Conservation (phyloP, 92 coral and sea anemone species). For the Pocillopora meandrina region DNA sequence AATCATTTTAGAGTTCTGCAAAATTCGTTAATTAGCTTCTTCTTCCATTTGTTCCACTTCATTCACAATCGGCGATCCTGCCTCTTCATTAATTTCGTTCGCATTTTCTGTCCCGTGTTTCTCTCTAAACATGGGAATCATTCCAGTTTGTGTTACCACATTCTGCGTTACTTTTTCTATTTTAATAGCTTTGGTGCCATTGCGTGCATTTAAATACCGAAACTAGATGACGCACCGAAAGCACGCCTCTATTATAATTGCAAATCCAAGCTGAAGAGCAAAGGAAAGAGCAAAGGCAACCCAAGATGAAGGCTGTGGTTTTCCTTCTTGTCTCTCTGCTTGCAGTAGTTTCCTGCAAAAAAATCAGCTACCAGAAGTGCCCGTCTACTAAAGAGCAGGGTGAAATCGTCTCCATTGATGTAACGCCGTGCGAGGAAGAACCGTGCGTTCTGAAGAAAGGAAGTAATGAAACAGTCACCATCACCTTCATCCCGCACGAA, state of each 20-base stretch:
- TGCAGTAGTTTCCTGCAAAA: constrained; percentile 7
- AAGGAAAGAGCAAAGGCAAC: no score
- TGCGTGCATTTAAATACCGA: no score
- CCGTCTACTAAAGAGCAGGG: constrained; percentile 11
- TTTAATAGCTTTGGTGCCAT: no score
- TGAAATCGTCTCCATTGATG: constrained; percentile 53
- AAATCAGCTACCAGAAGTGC: constrained; percentile 13
- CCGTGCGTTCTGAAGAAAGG: constrained; percentile 77
- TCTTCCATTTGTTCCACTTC: constrained; percentile 74
- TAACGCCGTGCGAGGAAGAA: constrained; percentile 67
- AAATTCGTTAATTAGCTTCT: neutral
- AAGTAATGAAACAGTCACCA: constrained; percentile 52
- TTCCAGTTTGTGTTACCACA: no score
- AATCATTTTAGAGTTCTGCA: neutral
- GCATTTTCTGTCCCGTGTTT: constrained; percentile 21
- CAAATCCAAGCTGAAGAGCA: no score
- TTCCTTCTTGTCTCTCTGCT: neutral
- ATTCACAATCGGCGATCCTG: constrained; percentile 88
- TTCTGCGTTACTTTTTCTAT: no score
- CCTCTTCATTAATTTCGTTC: constrained; percentile 32
- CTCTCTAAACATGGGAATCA: neutral
- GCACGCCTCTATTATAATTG: no score
- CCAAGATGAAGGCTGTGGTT: constrained; percentile 3
- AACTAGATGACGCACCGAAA: no score
- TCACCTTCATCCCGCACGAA: constrained; percentile 63